phyloP scores from a whole-genome alignment of 2,797 vertebrate genomes.

The Sarcoramphus papa region DNA sequence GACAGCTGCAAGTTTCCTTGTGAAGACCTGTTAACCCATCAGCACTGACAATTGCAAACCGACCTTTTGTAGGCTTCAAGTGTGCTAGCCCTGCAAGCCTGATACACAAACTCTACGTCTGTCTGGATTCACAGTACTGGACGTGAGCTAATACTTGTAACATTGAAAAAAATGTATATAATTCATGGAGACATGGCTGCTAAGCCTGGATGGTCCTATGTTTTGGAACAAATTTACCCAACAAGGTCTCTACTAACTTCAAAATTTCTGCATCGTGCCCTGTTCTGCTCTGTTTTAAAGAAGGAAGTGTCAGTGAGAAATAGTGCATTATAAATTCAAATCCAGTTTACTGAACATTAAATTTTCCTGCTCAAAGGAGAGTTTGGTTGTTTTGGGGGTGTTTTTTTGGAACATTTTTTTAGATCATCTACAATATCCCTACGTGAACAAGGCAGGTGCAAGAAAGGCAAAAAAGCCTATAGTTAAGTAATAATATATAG shows the following conservation, averaged over 20 bases:
- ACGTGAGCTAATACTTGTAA: not conserved
- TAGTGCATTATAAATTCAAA: not conserved
- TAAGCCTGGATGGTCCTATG: not conserved
- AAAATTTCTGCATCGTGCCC: accelerated
- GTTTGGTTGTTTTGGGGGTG: not conserved
- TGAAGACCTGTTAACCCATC: not conserved
- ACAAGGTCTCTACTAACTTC: not conserved
- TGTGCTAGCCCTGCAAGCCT: not conserved
- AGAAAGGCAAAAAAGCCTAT: not conserved
- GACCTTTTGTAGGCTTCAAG: not conserved
- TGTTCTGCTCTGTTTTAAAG: not conserved
- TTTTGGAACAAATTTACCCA: not conserved
- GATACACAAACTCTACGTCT: accelerated
- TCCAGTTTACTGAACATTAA: not conserved
- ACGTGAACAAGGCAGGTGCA: not conserved
- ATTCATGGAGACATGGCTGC: not conserved
- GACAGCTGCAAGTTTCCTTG: not conserved
- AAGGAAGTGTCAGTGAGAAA: not conserved
- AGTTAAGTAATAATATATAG: not conserved
- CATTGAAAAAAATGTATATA: not conserved
- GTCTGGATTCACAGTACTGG: too few relatives aligned
- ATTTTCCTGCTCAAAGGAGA: not conserved
- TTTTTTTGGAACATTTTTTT: not conserved
- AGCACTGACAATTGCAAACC: accelerated
- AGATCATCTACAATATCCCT: not conserved